A percentile compares a stretch with the other conserved stretches of the same genome.
Evolutionary conservation across 2,797 vertebrate genomes (phyloP).

Genomic region (Nasua narica): DNA sequence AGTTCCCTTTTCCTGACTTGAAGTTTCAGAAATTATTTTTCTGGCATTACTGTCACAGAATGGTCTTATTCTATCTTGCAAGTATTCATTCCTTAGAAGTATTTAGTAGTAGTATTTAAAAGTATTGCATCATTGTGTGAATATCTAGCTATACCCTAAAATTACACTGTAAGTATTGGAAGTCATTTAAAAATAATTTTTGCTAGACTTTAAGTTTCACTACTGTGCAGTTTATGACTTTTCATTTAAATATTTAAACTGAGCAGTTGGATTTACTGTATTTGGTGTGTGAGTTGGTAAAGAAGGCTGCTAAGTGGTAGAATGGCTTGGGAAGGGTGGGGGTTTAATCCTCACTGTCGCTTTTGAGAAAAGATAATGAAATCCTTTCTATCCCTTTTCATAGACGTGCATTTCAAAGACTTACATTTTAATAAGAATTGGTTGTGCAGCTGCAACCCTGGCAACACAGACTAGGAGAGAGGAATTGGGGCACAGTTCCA

Average conservation of each 20-base stretch:
- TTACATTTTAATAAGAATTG: slow-evolving; percentile 75
- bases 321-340: not conserved
- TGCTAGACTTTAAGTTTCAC: not conserved
- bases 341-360: slow-evolving; percentile 58
- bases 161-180: not conserved
- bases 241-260: not conserved
- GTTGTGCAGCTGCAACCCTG: slow-evolving; percentile 83
- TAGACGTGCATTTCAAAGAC: slow-evolving; percentile 70
- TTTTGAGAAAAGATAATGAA: slow-evolving; percentile 81
- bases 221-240: not conserved
- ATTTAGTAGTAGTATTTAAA: not conserved
- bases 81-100: not conserved
- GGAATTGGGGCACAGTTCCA: slow-evolving; percentile 81
- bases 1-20: not conserved
- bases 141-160: not conserved
- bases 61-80: not conserved
- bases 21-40: slow-evolving; percentile 24
- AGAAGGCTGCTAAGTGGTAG: not conserved
- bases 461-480: slow-evolving; percentile 77
- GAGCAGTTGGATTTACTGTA: not conserved
- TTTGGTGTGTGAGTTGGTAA: not conserved
- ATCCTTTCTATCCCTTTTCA: slow-evolving; percentile 78
- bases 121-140: not conserved
- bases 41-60: not conserved
- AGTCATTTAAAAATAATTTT: not conserved